phyloP scores from a whole-genome alignment of 2,888 invertebrate species.

The Phengaris alcon region DNA sequence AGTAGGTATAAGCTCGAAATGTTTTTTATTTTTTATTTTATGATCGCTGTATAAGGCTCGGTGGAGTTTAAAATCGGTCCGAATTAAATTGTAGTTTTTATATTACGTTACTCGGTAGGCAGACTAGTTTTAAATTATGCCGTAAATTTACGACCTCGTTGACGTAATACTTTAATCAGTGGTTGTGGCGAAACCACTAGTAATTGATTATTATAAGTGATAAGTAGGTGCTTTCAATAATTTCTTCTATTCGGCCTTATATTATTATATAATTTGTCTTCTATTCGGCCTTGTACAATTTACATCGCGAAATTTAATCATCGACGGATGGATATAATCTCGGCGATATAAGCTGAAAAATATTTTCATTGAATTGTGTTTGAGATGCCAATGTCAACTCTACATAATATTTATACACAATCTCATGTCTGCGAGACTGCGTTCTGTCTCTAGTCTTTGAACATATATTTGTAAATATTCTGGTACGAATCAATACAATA shows the following conservation, averaged over 20 bases:
- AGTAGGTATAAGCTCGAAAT: not conserved
- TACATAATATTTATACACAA: no score
- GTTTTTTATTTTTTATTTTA: not conserved
- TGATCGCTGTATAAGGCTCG: not conserved
- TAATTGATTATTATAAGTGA: not conserved
- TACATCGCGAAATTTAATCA: not conserved
- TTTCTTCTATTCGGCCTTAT: not conserved
- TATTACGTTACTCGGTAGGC: not conserved
- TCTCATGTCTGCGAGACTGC: no score
- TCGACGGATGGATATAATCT: not conserved
- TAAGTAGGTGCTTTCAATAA: not conserved
- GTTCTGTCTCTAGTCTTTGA: no score
- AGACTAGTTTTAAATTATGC: not conserved
- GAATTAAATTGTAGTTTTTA: not conserved
- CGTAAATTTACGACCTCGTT: not conserved
- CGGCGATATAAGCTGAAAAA: not conserved
- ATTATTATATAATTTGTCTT: no score
- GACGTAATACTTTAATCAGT: not conserved
- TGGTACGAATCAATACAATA: no score
- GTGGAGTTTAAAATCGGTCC: not conserved
- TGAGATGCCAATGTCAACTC: not conserved
- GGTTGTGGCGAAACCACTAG: not conserved
- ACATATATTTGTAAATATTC: no score
- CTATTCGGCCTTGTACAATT: not conserved
- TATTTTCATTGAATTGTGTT: not conserved